Evolutionary conservation across 2,888 invertebrate species (phyloP), one percentile per base, ranked within the genome.

Genomic region (Caenorhabditis virilis): DNA sequence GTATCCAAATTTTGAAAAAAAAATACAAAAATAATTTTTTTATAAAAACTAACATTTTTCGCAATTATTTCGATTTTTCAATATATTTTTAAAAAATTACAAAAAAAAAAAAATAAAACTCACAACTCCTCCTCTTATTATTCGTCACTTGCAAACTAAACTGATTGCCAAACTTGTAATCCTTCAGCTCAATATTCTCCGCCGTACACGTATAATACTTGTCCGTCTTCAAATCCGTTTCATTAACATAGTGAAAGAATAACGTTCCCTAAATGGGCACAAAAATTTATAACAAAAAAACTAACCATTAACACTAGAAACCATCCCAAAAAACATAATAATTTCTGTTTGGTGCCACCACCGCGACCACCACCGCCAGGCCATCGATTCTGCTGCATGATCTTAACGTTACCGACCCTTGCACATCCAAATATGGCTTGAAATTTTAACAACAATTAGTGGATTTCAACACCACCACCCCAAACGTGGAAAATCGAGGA

Each of bases 161-260:
- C 60, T 78, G 81, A 33, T 75, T 72, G 27, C 82, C 83, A 52
- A 83, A 83, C 59, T 83, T 83, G 76, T 83, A 83, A 52, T 83
- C 83, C 58, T 82, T 78, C 59, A 83, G 69, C 61, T 80, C 72
- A n/a, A 72, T 68, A 59, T 83, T 83, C 68, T 83, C 83, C 15
- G 83, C 83, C 3, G 79, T 77, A 62, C 83, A 83, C 23, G 83
- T 80, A 72, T 82, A 83, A 70, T 75, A 79, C 27, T 71, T 73
- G 22, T 74, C 72, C n/a, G 71, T 66, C 78, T 82, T 78, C 62
- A 79, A 79, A 77, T 83, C 82, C 48, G 69, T 71, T 59, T 75
- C 74, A 69, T 74, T 69, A 45, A 83, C 82, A 72, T 76, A 76
- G 61, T 83, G 82, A 68, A 83, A 83, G 74, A 78, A 83, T 49